A percentile compares a stretch with the other conserved stretches of the same genome.
These are phyloP conservation scores for Achatina immaculata DNA, from an alignment of 1,140 invertebrate genomes.

Conservation along the genomic window DNA sequence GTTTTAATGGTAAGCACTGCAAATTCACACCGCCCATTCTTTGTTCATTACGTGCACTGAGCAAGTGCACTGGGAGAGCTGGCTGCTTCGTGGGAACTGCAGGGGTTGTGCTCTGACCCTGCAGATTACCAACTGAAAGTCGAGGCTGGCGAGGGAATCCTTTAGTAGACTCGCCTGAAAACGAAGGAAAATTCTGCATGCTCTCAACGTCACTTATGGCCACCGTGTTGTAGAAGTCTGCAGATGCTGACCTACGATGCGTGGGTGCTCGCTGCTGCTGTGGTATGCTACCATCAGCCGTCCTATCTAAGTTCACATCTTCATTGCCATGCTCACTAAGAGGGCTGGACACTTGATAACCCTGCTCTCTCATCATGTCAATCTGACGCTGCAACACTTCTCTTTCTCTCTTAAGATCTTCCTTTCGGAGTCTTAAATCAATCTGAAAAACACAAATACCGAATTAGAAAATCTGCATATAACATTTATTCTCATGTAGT, in stretches of 20 bases:
- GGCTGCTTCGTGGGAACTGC: constrained; percentile 45
- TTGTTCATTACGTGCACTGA: constrained; percentile 86
- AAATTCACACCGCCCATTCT: constrained; percentile 74
- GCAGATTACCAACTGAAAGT: constrained; percentile 44
- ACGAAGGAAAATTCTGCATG: constrained; percentile 5
- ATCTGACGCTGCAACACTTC: constrained; percentile 59
- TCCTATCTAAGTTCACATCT: constrained; percentile 2
- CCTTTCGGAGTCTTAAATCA: constrained; percentile 52
- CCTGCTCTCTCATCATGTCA: constrained; percentile 56
- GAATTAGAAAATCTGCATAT: not conserved
- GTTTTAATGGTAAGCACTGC: constrained; percentile 52
- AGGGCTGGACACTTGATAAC: constrained; percentile 32
- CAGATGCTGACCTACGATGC: constrained; percentile 59
- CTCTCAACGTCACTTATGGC: constrained; percentile 40
- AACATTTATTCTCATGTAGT: too few relatives aligned
- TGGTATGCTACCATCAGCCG: constrained; percentile 9
- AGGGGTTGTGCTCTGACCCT: constrained; percentile 25
- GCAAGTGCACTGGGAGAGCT: constrained; percentile 76
- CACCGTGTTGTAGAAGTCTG: constrained; percentile 55
- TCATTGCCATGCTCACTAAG: not conserved
- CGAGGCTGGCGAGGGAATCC: constrained; percentile 38
- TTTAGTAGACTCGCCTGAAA: constrained; percentile 14
- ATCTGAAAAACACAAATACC: constrained; percentile 33
- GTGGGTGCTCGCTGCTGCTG: constrained; percentile 34
- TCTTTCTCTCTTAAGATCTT: constrained; percentile 54